phyloP scores from a whole-genome alignment of 2,888 invertebrate species.

The Drosophila macrospina region DNA sequence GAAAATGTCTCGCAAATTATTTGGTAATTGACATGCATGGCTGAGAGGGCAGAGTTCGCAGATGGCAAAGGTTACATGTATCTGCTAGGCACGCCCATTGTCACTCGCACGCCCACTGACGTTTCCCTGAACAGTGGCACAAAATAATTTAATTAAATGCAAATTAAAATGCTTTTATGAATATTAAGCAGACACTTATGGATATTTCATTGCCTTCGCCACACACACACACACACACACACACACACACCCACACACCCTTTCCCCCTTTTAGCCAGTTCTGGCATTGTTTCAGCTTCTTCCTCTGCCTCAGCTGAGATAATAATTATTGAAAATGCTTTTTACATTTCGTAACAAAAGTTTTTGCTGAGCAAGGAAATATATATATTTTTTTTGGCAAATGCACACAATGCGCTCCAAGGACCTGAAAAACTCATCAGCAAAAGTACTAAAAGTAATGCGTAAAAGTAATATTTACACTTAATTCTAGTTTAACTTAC shows the following conservation, averaged over 20 bases:
- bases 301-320: slow-evolving; percentile 10
- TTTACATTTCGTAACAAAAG: slow-evolving; percentile 26
- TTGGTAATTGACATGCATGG: slow-evolving; percentile 57
- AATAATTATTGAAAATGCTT: slow-evolving; percentile 58
- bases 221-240: slow-evolving; percentile 7
- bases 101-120: not conserved
- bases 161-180: slow-evolving; percentile 82
- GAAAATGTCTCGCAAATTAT: slow-evolving; percentile 54
- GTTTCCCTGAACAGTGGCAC: slow-evolving; percentile 10
- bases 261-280: not conserved
- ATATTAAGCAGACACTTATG: slow-evolving; percentile 63
- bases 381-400: slow-evolving; percentile 10
- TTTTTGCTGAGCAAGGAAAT: slow-evolving; percentile 30
- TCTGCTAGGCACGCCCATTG: slow-evolving; percentile 1
- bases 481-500: slow-evolving; percentile 16
- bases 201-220: slow-evolving; percentile 30
- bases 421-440: slow-evolving; percentile 28
- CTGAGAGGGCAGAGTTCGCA: not conserved
- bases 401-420: not conserved
- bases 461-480: slow-evolving; percentile 11
- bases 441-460: slow-evolving; percentile 25
- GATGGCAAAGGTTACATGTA: slow-evolving; percentile 27
- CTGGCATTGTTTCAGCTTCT: not conserved
- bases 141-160: slow-evolving; percentile 79
- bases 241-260: not conserved